Evolutionary conservation across 2,113 vertebrate genomes (phyloP), one percentile per base, ranked within the genome.

Genomic region (Elachura formosa): DNA sequence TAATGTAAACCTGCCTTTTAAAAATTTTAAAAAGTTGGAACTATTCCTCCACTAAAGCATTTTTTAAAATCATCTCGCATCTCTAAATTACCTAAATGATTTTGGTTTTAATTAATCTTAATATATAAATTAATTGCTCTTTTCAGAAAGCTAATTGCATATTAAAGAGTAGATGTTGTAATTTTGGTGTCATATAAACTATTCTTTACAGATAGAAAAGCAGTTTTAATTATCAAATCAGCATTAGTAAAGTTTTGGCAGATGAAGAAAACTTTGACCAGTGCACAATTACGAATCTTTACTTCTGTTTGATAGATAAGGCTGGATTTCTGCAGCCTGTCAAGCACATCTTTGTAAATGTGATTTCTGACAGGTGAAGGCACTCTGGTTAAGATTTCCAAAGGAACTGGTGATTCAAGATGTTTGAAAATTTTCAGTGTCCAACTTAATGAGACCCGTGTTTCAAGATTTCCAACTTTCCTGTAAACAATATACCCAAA

Each of bases 21-120:
- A 1, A n/a, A 61, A 41, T n/a, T 83, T 80, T 80, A 54, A 82
- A 63, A 45, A 46, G 29, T 67, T 58, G 11, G 8, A 64, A 64
- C 12, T 73, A 40, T 73, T 87, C 33, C 19, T 66, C 23, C 55
- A 54, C 43, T 83, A 66, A 84, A 38, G 40, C 23, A 52, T 31
- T 76, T 66, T 90, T 36, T 0, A 1, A 24, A 79, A 86, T 86
- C 34, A 76, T 61, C n/a, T 76, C 45, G 68, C 52, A 56, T 31
- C 33, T 15, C 52, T 94, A 48, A 89, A 75, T 84, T 64, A 91
- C n/a, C 36, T 80, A 58, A 78, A 73, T 36, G 58, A 83, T 69
- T 91, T 83, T 52, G 55, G 24, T 96, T 86, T 33, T 29, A 84
- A 93, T 90, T 88, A 87, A 64, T 89, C 54, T 62, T 89, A 63